These are phyloP conservation scores for Protula sp. DNA, from an alignment of 2,888 invertebrate species.

Conservation along the genomic window DNA sequence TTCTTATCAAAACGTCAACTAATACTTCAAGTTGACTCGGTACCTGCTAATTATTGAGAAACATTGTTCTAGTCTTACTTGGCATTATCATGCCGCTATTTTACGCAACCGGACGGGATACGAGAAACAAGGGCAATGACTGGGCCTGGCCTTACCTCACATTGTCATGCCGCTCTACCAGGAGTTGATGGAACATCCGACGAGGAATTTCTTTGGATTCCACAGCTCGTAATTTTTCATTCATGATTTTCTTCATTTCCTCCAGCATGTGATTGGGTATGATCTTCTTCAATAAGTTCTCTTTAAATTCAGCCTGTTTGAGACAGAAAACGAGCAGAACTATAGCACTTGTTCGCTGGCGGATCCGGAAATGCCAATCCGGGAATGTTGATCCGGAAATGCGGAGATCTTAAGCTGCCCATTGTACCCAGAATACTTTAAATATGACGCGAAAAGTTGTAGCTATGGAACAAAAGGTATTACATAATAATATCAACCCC, in stretches of 20 bases:
- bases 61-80: background rate
- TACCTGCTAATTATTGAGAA: background rate
- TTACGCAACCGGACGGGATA: too few species aligned
- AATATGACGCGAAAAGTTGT: background rate
- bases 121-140: too few species aligned
- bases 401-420: too few species aligned
- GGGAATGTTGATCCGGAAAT: too few species aligned
- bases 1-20: too few species aligned
- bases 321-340: too few species aligned
- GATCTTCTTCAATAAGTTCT: conserved; percentile 41
- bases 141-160: conserved; percentile 19
- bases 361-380: too few species aligned
- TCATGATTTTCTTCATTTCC: conserved; percentile 38
- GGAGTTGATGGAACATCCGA: conserved; percentile 11
- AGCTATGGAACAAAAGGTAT: background rate
- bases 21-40: background rate
- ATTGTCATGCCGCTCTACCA: conserved; percentile 15
- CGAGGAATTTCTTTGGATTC: conserved; percentile 4
- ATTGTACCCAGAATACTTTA: too few species aligned
- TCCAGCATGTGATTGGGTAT: conserved; percentile 42
- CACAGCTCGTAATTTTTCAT: conserved; percentile 26
- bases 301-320: conserved; percentile 25
- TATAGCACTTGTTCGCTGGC: too few species aligned
- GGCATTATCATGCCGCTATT: background rate
- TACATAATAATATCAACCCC: too few species aligned